phyloP scores from a whole-genome alignment of 2,888 invertebrate species.

The Macrosoma leucophasiata region DNA sequence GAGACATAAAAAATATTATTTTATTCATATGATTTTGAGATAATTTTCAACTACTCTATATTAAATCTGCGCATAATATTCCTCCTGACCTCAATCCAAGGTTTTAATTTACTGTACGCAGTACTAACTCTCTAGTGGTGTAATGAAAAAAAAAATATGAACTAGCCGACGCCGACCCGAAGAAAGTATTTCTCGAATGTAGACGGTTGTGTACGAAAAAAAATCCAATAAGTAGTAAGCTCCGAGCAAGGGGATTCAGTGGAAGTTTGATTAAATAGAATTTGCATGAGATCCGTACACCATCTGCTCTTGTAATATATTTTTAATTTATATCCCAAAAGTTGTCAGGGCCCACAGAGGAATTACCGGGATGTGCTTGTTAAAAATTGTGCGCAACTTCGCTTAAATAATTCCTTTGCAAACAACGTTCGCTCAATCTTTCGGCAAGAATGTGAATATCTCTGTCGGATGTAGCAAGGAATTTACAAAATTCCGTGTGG shows the following conservation, averaged over 20 bases:
- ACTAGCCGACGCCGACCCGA: constrained; percentile 8
- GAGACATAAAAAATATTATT: too few species aligned
- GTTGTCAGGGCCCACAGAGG: constrained; percentile 44
- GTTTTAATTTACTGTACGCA: too few species aligned
- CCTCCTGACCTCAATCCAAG: too few species aligned
- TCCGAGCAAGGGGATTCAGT: constrained; percentile 27
- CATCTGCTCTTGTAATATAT: constrained; percentile 65
- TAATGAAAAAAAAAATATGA: constrained; percentile 12
- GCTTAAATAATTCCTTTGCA: constrained; percentile 32
- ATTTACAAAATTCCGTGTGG: too few species aligned
- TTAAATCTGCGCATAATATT: too few species aligned
- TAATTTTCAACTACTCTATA: too few species aligned
- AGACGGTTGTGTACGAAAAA: constrained; percentile 29
- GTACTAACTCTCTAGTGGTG: constrained; percentile 9
- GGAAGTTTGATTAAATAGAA: constrained; percentile 62
- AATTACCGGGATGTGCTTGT: constrained; percentile 38
- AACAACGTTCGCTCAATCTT: constrained; percentile 22
- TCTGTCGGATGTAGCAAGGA: too few species aligned
- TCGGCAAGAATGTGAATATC: constrained; percentile 11
- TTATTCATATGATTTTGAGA: too few species aligned
- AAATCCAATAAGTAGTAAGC: constrained; percentile 44
- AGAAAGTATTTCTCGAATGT: constrained; percentile 10
- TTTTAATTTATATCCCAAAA: constrained; percentile 68
- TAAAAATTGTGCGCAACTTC: constrained; percentile 43
- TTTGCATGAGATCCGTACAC: constrained; percentile 54